A percentile compares a stretch with the other conserved stretches of the same genome.
Conservation (phyloP, 2,888 invertebrate species). For the Drosophila subsilvestris region DNA sequence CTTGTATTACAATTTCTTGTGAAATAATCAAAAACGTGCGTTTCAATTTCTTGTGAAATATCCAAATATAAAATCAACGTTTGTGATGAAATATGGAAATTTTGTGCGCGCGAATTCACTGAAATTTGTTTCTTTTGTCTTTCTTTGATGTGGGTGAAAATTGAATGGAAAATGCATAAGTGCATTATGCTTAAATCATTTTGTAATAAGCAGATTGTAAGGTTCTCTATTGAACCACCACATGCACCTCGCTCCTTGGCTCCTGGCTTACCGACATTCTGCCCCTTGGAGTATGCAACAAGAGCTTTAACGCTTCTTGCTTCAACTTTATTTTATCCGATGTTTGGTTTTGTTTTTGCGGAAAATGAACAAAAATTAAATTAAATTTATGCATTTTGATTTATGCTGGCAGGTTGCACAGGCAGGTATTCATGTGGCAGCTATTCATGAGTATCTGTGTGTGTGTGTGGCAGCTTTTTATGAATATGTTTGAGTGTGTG, state of each 20-base stretch:
- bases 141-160: background rate
- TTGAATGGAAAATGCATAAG: background rate
- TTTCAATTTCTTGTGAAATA: too few relatives aligned
- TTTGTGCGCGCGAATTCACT: background rate
- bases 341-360: constrained; percentile 1
- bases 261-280: too few relatives aligned
- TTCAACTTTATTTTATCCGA: background rate
- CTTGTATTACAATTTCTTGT: background rate
- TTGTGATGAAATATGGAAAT: background rate
- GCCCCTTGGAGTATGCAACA: constrained; percentile 28
- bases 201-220: constrained; percentile 12
- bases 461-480: background rate
- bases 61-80: background rate
- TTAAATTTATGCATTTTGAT: constrained; percentile 63
- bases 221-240: background rate
- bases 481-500: background rate
- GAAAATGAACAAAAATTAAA: constrained; percentile 23
- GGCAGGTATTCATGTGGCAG: constrained; percentile 1
- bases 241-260: too few relatives aligned
- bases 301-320: constrained; percentile 17
- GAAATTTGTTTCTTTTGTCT: background rate
- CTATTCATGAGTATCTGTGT: background rate
- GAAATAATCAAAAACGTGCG: background rate
- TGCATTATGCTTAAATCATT: constrained; percentile 11
- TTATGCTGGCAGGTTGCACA: constrained; percentile 46